Evolutionary conservation across 2,113 vertebrate genomes (phyloP).

Genomic region (Emydocephalus ijimae): DNA sequence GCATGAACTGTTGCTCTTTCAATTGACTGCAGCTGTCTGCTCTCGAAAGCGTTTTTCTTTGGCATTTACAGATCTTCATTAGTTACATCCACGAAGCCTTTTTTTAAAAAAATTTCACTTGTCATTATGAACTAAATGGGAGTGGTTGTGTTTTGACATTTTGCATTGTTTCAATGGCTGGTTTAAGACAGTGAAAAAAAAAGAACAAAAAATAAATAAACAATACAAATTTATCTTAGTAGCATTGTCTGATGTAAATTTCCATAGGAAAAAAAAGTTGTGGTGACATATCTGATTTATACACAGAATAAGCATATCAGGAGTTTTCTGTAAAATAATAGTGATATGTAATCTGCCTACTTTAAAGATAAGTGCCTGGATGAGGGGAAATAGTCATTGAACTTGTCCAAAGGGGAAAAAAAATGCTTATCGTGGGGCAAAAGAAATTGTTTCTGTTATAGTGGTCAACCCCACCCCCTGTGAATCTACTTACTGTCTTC

Average conservation of each 20-base stretch:
- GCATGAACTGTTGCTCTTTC: constrained; percentile 6
- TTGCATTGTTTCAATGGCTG: constrained; percentile 15
- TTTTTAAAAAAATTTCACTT: neutral
- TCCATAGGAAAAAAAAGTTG: neutral
- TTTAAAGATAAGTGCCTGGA: neutral
- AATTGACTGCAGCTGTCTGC: constrained; percentile 33
- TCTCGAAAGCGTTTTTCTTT: neutral
- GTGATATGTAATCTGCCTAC: neutral
- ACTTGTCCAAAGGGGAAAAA: neutral
- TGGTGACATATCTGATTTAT: neutral
- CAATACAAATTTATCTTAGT: neutral
- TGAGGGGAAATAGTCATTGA: neutral
- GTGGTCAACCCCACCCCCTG: neutral
- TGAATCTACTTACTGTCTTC: neutral
- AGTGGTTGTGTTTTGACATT: constrained; percentile 16
- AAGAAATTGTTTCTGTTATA: neutral
- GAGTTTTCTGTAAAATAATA: neutral
- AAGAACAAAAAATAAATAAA: neutral
- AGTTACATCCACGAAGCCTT: constrained; percentile 8
- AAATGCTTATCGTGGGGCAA: neutral
- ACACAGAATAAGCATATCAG: constrained; percentile 4
- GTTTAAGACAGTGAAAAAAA: constrained; percentile 4
- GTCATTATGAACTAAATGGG: neutral
- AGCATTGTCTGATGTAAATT: neutral
- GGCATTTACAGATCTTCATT: neutral